Conservation (phyloP, 2,797 vertebrate species). For the Malurus splendens region DNA sequence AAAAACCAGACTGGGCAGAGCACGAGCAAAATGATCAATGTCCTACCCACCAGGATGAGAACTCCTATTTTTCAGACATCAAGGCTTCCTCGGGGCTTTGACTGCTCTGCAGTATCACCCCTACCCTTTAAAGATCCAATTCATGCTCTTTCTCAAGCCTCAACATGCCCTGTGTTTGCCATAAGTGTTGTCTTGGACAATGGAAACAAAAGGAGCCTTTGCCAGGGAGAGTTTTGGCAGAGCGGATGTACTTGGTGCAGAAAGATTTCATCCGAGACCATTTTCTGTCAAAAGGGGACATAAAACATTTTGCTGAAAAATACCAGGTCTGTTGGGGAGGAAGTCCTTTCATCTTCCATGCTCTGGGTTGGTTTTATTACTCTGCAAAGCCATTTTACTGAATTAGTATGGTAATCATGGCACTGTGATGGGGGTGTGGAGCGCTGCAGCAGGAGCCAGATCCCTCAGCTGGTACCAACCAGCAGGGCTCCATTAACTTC, state of each 20-base stretch:
- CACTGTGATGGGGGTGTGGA: background rate
- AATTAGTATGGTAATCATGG: constrained; percentile 40
- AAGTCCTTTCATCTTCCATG: constrained; percentile 47
- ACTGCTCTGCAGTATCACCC: background rate
- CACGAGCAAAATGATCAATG: background rate
- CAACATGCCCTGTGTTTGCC: background rate
- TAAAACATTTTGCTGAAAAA: constrained; percentile 26
- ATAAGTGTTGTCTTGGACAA: rapidly evolving
- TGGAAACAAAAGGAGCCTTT: background rate
- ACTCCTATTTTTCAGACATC: background rate
- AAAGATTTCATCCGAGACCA: background rate
- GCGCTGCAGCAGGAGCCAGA: constrained; percentile 12
- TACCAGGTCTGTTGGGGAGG: background rate
- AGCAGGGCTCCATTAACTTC: constrained; percentile 29
- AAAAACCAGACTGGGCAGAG: background rate
- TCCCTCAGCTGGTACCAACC: constrained; percentile 44
- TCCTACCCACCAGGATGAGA: background rate
- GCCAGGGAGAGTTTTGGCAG: background rate
- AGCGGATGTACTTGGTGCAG: background rate
- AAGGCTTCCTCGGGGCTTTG: background rate
- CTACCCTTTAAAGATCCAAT: background rate
- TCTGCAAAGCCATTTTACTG: background rate
- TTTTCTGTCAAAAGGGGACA: constrained; percentile 17
- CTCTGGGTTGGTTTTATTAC: constrained; percentile 25
- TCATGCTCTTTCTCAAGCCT: background rate